phyloP scores from a whole-genome alignment of 2,888 invertebrate genomes.

The Ichneumoninae sp. region DNA sequence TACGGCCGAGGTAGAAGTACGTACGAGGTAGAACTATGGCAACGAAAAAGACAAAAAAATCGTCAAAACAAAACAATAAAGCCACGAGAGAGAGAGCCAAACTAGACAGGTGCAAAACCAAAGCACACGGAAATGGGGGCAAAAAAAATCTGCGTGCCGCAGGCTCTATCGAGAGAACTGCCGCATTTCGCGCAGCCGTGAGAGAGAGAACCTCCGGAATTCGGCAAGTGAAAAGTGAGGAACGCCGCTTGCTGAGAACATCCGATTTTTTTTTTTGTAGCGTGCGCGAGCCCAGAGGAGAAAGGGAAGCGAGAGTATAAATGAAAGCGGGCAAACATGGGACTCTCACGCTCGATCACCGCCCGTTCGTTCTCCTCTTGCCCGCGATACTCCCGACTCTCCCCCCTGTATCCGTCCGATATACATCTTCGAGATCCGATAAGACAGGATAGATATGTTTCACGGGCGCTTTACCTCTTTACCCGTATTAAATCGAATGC shows the following conservation, averaged over 20 bases:
- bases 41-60: neutral
- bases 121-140: neutral
- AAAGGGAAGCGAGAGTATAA: conserved; percentile 13
- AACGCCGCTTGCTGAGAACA: conserved; percentile 1
- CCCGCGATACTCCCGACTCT: neutral
- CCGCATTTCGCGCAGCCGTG: neutral
- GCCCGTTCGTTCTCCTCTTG: neutral
- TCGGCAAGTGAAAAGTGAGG: conserved; percentile 8
- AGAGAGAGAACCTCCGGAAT: neutral
- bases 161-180: neutral
- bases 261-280: neutral
- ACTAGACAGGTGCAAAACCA: conserved; percentile 6
- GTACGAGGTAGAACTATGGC: neutral
- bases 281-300: neutral
- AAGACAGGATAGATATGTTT: conserved; percentile 82
- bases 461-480: conserved; percentile 81
- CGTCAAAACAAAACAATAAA: neutral
- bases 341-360: conserved; percentile 4
- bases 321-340: neutral
- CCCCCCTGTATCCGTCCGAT: conserved; percentile 70
- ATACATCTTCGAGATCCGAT: conserved; percentile 82
- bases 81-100: neutral
- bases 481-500: conserved; percentile 83
- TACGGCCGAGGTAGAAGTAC: neutral
- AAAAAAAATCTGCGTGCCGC: neutral